A percentile compares a stretch with the other conserved stretches of the same genome.
These are phyloP conservation scores for Habropoda laboriosa DNA, from an alignment of 1,140 invertebrate genomes.

Conservation along the genomic window DNA sequence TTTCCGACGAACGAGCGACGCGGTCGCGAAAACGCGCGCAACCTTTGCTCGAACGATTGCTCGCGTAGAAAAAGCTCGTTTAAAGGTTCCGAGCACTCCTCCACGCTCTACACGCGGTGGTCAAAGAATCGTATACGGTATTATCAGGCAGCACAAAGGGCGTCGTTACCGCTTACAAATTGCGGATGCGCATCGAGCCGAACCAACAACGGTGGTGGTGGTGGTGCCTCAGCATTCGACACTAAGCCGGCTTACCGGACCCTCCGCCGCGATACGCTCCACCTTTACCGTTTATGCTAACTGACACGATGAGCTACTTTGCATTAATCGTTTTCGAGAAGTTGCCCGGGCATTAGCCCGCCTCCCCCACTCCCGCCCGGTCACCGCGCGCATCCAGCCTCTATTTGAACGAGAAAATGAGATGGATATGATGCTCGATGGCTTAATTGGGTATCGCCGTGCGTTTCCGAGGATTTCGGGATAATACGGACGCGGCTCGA, in stretches of 20 bases:
- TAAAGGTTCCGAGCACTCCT: neutral
- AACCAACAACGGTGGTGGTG: constrained; percentile 39
- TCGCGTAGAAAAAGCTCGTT: constrained; percentile 36
- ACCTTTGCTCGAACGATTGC: neutral
- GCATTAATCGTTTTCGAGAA: constrained; percentile 65
- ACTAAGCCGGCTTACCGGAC: constrained; percentile 61
- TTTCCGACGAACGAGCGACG: too few relatives aligned
- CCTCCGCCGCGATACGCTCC: constrained; percentile 46
- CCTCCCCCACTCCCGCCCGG: neutral
- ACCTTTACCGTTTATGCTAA: constrained; percentile 59
- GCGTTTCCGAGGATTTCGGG: too few relatives aligned
- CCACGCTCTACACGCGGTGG: neutral
- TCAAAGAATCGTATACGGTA: constrained; percentile 56
- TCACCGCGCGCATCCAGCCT: too few relatives aligned
- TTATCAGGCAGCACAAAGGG: constrained; percentile 52
- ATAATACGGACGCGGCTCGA: too few relatives aligned
- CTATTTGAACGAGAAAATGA: too few relatives aligned
- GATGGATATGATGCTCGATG: too few relatives aligned
- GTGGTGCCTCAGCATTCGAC: constrained; percentile 50
- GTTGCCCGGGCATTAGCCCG: neutral
- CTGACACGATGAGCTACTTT: constrained; percentile 63
- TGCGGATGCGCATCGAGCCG: constrained; percentile 34
- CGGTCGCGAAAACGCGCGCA: too few relatives aligned
- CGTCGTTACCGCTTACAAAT: constrained; percentile 60
- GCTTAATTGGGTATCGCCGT: too few relatives aligned